Evolutionary conservation across 2,113 vertebrate species (phyloP).

Genomic region (Brachyhypopomus gauderio): DNA sequence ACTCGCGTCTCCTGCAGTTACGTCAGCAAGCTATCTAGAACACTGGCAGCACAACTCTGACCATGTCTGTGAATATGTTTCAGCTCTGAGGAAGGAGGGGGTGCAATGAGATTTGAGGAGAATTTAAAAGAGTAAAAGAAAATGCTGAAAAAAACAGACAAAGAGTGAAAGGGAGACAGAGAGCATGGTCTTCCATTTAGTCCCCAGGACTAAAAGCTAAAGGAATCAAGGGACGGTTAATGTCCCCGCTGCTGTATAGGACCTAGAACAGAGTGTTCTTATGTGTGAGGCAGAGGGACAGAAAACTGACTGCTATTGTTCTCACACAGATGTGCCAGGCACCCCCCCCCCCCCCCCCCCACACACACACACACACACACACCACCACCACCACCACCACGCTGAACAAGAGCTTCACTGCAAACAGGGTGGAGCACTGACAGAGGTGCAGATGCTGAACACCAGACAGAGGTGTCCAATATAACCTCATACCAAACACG

Average conservation of each 20-base stretch:
- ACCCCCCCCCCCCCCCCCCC: background rate
- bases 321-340: constrained; percentile 44
- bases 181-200: background rate
- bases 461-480: constrained; percentile 4
- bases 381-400: background rate
- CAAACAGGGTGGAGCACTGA: background rate
- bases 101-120: background rate
- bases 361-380: constrained; percentile 14
- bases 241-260: background rate
- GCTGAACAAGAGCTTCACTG: constrained; percentile 26
- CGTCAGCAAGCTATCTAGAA: background rate
- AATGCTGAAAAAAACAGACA: background rate
- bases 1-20: background rate
- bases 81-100: background rate
- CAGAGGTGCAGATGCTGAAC: too few relatives aligned
- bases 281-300: constrained; percentile 21
- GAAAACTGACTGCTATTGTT: constrained; percentile 49
- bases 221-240: background rate
- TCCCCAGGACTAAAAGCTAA: background rate
- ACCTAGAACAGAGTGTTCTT: constrained; percentile 43
- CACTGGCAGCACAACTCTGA: background rate
- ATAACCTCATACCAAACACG: background rate
- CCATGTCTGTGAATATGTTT: background rate
- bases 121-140: background rate
- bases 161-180: background rate